These are phyloP conservation scores for Erythrocercus mccallii DNA, from an alignment of 2,113 vertebrate species.

Conservation along the genomic window DNA sequence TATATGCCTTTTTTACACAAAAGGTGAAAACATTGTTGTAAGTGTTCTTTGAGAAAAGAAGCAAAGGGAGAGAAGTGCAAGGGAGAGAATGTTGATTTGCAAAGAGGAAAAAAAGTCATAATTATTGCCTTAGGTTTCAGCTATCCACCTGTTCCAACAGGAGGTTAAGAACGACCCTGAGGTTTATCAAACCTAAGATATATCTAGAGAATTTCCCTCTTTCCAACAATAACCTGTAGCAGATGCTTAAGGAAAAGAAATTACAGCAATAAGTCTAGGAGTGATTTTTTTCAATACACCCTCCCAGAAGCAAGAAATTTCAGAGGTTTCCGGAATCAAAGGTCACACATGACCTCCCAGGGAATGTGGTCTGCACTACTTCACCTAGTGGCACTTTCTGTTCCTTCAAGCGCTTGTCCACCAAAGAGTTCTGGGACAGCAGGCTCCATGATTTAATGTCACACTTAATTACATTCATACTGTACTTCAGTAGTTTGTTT, in stretches of 20 bases:
- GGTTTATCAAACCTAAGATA: background rate
- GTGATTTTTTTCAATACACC: background rate
- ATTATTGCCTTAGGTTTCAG: background rate
- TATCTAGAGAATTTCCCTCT: background rate
- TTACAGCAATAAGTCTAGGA: background rate
- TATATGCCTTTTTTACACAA: background rate
- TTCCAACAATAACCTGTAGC: background rate
- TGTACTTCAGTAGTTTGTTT: background rate
- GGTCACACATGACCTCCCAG: background rate
- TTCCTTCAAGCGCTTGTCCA: rapidly evolving
- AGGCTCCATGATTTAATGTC: background rate
- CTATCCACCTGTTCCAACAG: background rate
- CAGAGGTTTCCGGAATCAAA: background rate
- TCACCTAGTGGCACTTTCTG: background rate
- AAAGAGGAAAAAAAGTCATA: background rate
- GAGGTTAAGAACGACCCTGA: background rate
- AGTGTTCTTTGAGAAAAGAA: background rate
- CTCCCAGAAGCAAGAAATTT: background rate
- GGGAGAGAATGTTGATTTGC: rapidly evolving
- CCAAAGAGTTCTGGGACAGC: background rate
- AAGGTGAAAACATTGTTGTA: background rate
- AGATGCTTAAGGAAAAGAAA: background rate
- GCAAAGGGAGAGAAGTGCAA: background rate
- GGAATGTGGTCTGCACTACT: background rate
- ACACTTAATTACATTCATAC: background rate